Percentiles rank a stretch among this genome's conserved stretches.
Conservation (phyloP, 2,113 vertebrate genomes). For the Peucedramus taeniatus region DNA sequence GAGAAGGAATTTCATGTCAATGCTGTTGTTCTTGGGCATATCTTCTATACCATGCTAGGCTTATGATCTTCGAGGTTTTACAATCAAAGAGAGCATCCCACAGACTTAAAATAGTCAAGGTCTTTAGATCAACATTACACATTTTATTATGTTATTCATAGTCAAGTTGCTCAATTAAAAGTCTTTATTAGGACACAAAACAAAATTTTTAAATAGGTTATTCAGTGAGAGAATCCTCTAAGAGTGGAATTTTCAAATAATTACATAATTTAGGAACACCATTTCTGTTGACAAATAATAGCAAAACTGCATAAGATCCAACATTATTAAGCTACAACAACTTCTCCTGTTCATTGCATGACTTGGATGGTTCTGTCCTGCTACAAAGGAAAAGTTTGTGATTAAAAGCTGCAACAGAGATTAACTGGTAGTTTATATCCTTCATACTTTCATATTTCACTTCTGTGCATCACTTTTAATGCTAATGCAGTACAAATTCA, state of each 20-base stretch:
- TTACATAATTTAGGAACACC: background rate
- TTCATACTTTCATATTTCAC: background rate
- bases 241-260: background rate
- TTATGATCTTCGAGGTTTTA: background rate
- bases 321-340: background rate
- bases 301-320: background rate
- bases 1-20: background rate
- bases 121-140: background rate
- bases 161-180: background rate
- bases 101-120: background rate
- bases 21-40: background rate
- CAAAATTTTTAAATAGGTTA: background rate
- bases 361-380: background rate
- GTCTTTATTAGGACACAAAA: background rate
- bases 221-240: background rate
- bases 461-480: background rate
- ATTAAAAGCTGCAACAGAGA: background rate
- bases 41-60: background rate
- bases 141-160: background rate
- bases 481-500: background rate
- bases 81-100: background rate
- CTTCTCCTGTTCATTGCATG: background rate
- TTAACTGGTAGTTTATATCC: background rate
- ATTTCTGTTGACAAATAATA: background rate
- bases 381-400: background rate